Evolutionary conservation across 1,140 invertebrate species (phyloP).

Genomic region (Trialeurodes vaporariorum): DNA sequence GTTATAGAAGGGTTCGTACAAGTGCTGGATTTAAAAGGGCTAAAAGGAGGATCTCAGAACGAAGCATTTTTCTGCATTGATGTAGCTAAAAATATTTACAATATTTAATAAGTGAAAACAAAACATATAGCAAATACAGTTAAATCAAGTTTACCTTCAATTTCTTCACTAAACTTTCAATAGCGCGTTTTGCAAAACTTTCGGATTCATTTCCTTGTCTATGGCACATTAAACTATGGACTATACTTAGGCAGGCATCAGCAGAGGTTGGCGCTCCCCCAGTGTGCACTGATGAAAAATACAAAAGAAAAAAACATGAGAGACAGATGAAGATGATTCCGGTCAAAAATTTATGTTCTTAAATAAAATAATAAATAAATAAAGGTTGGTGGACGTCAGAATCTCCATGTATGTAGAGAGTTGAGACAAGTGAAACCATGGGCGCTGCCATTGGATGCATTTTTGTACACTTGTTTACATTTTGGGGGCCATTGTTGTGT

Average conservation of each 20-base stretch:
- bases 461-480: too few relatives aligned
- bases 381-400: too few relatives aligned
- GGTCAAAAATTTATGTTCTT: not conserved
- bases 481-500: too few relatives aligned
- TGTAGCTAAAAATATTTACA: too few relatives aligned
- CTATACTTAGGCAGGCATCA: constrained; percentile 90
- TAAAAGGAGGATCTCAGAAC: too few relatives aligned
- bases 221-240: constrained; percentile 93
- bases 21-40: too few relatives aligned
- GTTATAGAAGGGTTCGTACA: too few relatives aligned
- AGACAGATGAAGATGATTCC: not conserved
- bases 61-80: too few relatives aligned
- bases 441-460: too few relatives aligned
- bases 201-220: constrained; percentile 88
- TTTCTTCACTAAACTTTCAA: constrained; percentile 92
- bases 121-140: too few relatives aligned
- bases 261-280: constrained; percentile 69
- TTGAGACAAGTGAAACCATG: not conserved
- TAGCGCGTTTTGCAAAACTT: constrained; percentile 86
- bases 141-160: constrained; percentile 63
- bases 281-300: not conserved
- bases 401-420: not conserved
- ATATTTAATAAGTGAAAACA: too few relatives aligned
- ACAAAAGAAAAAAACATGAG: not conserved
- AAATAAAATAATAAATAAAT: not conserved